These are phyloP conservation scores for Sinocyclocheilus anophthalmus DNA, from an alignment of 2,113 vertebrate genomes.

Conservation along the genomic window DNA sequence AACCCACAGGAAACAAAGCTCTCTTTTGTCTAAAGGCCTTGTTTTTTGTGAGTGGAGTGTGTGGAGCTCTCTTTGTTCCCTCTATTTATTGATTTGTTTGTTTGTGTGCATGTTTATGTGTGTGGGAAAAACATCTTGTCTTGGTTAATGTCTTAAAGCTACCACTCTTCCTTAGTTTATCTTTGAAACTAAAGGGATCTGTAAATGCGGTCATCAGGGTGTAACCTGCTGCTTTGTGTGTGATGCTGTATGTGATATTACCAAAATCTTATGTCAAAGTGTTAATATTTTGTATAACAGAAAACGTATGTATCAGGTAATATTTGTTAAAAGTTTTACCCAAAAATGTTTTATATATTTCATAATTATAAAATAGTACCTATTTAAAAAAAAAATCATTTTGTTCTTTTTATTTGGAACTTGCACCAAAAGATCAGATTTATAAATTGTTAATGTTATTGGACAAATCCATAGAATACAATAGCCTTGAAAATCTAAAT, in stretches of 20 bases:
- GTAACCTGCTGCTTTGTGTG: not conserved
- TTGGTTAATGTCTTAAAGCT: constrained; percentile 24
- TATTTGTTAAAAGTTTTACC: too few species aligned
- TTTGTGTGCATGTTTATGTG: constrained; percentile 22
- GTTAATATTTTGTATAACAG: not conserved
- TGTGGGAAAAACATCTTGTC: constrained; percentile 13
- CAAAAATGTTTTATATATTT: too few species aligned
- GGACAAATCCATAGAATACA: not conserved
- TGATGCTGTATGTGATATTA: not conserved
- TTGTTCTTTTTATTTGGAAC: not conserved
- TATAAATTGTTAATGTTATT: not conserved
- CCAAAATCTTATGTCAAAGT: not conserved
- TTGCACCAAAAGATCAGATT: not conserved
- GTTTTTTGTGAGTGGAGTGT: constrained; percentile 67
- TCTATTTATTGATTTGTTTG: constrained; percentile 67
- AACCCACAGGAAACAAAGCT: constrained; percentile 67
- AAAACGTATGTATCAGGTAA: not conserved
- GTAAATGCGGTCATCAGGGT: not conserved
- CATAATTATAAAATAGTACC: too few species aligned
- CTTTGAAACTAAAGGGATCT: not conserved
- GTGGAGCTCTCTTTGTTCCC: constrained; percentile 67
- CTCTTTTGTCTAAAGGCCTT: constrained; percentile 75
- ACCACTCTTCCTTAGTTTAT: not conserved
- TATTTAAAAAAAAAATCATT: not conserved
- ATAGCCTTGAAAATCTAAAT: not conserved